Conservation (phyloP, 2,797 vertebrate species). For the Fistularia tabacaria region DNA sequence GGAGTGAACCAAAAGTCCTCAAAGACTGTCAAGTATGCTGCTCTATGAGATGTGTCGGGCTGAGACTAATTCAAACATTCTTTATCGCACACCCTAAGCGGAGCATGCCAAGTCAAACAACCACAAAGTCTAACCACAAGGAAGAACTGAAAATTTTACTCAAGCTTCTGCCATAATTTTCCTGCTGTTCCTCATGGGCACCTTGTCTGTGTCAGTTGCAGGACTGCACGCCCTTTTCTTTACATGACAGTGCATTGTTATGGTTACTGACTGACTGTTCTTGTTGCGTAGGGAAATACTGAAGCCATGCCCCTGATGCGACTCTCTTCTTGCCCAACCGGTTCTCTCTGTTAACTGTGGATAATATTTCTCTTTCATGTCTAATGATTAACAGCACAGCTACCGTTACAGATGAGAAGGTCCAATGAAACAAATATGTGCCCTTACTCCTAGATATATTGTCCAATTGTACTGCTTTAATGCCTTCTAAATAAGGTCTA, state of each 20-base stretch:
- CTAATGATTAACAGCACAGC: conserved; percentile 55
- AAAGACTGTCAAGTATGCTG: conserved; percentile 26
- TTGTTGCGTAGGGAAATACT: conserved; percentile 23
- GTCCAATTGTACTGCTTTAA: too few species aligned
- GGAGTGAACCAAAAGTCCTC: conserved; percentile 62
- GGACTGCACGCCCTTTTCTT: not conserved
- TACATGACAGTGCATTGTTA: conserved; percentile 13
- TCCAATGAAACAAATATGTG: too few species aligned
- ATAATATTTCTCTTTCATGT: conserved; percentile 29
- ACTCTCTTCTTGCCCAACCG: conserved; percentile 54
- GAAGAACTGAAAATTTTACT: conserved; percentile 6
- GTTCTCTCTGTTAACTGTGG: conserved; percentile 38
- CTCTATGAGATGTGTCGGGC: conserved; percentile 22
- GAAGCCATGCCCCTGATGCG: conserved; percentile 15
- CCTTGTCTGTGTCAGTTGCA: not conserved
- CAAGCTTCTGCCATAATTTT: not conserved
- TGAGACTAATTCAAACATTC: conserved; percentile 33
- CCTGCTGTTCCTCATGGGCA: conserved; percentile 1
- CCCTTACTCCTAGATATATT: too few species aligned
- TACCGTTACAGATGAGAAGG: not conserved
- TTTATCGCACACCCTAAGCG: conserved; percentile 30
- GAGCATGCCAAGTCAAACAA: conserved; percentile 49
- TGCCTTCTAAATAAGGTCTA: too few species aligned
- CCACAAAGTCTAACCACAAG: conserved; percentile 13
- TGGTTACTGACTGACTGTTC: conserved; percentile 21